phyloP scores from a whole-genome alignment of 2,888 invertebrate genomes.

The Tolmerus cingulatus region DNA sequence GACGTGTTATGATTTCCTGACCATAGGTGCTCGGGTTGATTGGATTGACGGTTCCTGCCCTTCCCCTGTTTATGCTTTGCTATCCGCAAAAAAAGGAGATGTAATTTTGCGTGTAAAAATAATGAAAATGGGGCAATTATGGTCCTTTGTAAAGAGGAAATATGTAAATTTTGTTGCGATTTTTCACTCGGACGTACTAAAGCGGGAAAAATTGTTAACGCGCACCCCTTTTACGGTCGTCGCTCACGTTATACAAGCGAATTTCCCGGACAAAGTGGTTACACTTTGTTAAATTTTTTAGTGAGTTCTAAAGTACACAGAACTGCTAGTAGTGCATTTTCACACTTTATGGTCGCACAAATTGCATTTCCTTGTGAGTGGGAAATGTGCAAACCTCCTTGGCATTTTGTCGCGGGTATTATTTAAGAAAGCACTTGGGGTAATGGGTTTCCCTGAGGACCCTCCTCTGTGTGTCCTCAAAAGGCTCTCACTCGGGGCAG shows the following conservation, averaged over 20 bases:
- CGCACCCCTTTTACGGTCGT: not conserved
- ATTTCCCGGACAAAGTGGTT: not conserved
- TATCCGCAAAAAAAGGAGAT: not conserved
- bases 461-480: not conserved
- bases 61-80: not conserved
- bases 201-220: not conserved
- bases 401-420: not conserved
- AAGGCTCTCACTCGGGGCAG: not conserved
- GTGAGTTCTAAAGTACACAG: not conserved
- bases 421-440: not conserved
- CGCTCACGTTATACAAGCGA: not conserved
- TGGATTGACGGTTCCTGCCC: not conserved
- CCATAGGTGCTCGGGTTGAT: not conserved
- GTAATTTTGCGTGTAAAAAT: not conserved
- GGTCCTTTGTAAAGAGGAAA: not conserved
- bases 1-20: slow-evolving; percentile 6
- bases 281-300: not conserved
- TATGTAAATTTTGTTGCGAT: not conserved
- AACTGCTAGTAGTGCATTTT: not conserved
- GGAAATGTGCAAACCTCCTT: not conserved
- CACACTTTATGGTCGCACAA: not conserved
- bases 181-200: not conserved
- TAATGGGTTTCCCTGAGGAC: not conserved
- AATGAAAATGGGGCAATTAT: not conserved
- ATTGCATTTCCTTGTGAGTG: not conserved